Evolutionary conservation across 2,888 invertebrate species (phyloP).

Genomic region (Limnephilus auricula): DNA sequence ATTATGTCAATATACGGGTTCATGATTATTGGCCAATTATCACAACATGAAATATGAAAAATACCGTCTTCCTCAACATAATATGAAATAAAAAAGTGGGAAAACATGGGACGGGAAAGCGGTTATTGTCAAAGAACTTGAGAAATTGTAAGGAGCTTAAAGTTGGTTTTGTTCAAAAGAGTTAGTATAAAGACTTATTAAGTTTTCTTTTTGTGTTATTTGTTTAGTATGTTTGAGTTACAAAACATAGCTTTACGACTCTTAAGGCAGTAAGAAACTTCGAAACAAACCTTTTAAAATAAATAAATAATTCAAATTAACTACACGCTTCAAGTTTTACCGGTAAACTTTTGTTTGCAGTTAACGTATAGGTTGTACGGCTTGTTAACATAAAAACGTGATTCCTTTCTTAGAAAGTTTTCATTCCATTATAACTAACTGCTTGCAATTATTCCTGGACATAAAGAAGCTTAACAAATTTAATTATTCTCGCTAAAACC

Average conservation of each 20-base stretch:
- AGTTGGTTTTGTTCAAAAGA: not conserved
- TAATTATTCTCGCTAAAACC: constrained; percentile 21
- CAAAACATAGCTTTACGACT: constrained; percentile 2
- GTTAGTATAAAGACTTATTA: not conserved
- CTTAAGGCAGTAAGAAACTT: not conserved
- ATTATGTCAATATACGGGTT: too few relatives aligned
- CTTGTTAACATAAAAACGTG: not conserved
- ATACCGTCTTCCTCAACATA: not conserved
- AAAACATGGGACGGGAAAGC: not conserved
- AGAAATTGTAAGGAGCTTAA: not conserved
- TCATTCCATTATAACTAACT: not conserved
- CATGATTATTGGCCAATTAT: not conserved
- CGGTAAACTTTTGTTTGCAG: constrained; percentile 2
- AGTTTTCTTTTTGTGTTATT: not conserved
- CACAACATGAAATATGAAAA: not conserved
- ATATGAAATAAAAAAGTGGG: not conserved
- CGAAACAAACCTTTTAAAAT: not conserved
- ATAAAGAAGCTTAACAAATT: not conserved
- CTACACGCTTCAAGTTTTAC: not conserved
- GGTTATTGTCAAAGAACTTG: not conserved
- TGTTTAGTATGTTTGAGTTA: not conserved
- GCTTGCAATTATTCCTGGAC: not conserved
- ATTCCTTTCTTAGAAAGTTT: not conserved
- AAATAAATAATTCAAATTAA: not conserved
- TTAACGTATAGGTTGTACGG: not conserved